A percentile compares a stretch with the other conserved stretches of the same genome.
Evolutionary conservation across 2,888 invertebrate species (phyloP).

Genomic region (Tortricodes alternella): DNA sequence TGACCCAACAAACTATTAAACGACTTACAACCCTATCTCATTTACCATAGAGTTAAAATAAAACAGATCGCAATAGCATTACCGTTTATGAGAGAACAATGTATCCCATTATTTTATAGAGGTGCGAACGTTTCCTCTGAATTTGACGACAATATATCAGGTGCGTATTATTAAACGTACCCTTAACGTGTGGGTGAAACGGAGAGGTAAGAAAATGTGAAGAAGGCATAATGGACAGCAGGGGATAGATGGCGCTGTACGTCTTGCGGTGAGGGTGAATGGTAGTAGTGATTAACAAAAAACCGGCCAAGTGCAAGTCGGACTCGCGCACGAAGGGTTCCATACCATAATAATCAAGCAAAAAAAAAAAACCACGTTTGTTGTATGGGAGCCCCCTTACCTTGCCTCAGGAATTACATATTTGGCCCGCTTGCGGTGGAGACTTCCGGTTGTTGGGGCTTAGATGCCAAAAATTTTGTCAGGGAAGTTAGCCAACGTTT

Average conservation of each 20-base stretch:
- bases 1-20: neutral
- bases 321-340: no score
- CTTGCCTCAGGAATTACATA: no score
- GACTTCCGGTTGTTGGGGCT: no score
- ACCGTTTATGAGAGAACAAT: constrained; percentile 30
- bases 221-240: neutral
- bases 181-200: constrained; percentile 33
- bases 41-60: constrained; percentile 3
- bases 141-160: constrained; percentile 60
- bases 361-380: no score
- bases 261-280: no score
- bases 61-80: constrained; percentile 14
- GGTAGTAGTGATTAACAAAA: no score
- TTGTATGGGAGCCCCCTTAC: no score
- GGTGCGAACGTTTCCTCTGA: constrained; percentile 55
- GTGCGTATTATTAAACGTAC: constrained; percentile 58
- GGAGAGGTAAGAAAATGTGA: neutral
- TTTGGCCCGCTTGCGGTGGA: no score
- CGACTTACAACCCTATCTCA: constrained; percentile 20
- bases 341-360: no score
- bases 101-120: constrained; percentile 38
- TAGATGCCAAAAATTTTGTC: no score
- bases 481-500: no score
- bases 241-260: neutral
- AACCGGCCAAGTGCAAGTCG: no score